phyloP scores from a whole-genome alignment of 1,140 invertebrate genomes.

The Diploscapter pachys region DNA sequence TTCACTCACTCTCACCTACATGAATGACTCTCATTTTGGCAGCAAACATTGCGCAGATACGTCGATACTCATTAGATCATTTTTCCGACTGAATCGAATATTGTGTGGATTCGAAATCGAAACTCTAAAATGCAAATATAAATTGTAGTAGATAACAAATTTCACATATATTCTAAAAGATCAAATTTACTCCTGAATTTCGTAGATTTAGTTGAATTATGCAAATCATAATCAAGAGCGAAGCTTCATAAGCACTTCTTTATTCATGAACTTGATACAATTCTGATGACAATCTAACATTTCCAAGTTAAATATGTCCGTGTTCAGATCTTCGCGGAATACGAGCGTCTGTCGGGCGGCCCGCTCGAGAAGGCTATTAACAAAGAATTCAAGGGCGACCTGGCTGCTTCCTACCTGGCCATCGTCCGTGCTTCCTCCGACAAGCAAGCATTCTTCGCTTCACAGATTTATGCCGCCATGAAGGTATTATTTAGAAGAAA shows the following conservation, averaged over 20 bases:
- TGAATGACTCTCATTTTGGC: too few relatives aligned
- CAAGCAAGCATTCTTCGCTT: constrained; percentile 70
- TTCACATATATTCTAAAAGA: background rate
- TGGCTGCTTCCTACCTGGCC: constrained; percentile 77
- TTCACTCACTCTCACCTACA: too few relatives aligned
- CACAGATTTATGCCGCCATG: constrained; percentile 78
- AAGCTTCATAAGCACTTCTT: too few relatives aligned
- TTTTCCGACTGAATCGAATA: too few relatives aligned
- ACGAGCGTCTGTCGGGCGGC: constrained; percentile 67
- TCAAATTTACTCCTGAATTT: constrained; percentile 41
- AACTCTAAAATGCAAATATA: background rate
- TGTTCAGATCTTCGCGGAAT: constrained; percentile 67
- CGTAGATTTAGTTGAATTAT: too few relatives aligned
- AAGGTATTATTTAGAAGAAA: constrained; percentile 58
- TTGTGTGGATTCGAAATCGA: background rate
- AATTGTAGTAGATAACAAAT: background rate
- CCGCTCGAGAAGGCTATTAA: constrained; percentile 80
- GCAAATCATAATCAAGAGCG: too few relatives aligned
- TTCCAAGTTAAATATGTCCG: too few relatives aligned
- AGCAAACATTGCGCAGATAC: too few relatives aligned
- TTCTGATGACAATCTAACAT: too few relatives aligned
- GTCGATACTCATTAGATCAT: too few relatives aligned
- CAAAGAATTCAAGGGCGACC: constrained; percentile 77
- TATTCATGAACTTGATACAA: too few relatives aligned
- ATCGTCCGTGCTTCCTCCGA: constrained; percentile 60